Conservation (phyloP, 2,888 invertebrate species). For the Mesochorus sp. region DNA sequence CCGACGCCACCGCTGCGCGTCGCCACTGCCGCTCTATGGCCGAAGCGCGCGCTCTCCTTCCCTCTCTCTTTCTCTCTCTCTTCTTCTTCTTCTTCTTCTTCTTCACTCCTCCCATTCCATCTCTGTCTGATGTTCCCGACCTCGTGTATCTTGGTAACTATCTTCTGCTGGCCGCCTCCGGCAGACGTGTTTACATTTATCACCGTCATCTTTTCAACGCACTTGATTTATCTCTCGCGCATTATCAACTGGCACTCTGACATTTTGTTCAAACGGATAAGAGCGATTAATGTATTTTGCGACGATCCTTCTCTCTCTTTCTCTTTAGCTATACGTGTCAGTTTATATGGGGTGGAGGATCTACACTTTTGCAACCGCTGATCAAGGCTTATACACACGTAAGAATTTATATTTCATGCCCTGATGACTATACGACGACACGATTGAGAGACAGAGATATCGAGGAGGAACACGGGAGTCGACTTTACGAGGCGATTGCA, state of each 20-base stretch:
- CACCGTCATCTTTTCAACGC: conserved; percentile 82
- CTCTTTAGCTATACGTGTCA: background rate
- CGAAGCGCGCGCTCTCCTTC: conserved; percentile 11
- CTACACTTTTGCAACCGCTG: conserved; percentile 10
- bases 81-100: conserved; percentile 30
- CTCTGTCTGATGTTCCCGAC: conserved; percentile 45
- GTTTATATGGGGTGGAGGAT: conserved; percentile 3
- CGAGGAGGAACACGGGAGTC: conserved; percentile 12
- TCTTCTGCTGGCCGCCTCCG: conserved; percentile 66
- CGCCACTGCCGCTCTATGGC: conserved; percentile 59
- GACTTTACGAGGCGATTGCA: conserved; percentile 40
- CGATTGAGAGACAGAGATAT: background rate
- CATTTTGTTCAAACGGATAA: conserved; percentile 81
- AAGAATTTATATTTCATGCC: conserved; percentile 44
- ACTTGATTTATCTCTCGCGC: conserved; percentile 80
- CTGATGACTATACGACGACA: conserved; percentile 33
- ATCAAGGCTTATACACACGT: conserved; percentile 1
- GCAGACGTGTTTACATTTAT: conserved; percentile 80
- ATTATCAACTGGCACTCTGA: conserved; percentile 82
- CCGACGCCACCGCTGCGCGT: conserved; percentile 66
- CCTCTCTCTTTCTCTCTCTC: conserved; percentile 17
- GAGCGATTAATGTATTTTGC: conserved; percentile 69
- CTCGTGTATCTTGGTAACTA: conserved; percentile 61
- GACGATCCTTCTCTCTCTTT: conserved; percentile 14
- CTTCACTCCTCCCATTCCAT: conserved; percentile 14